Conservation (phyloP, 2,888 invertebrate genomes). For the Pollenia amentaria region DNA sequence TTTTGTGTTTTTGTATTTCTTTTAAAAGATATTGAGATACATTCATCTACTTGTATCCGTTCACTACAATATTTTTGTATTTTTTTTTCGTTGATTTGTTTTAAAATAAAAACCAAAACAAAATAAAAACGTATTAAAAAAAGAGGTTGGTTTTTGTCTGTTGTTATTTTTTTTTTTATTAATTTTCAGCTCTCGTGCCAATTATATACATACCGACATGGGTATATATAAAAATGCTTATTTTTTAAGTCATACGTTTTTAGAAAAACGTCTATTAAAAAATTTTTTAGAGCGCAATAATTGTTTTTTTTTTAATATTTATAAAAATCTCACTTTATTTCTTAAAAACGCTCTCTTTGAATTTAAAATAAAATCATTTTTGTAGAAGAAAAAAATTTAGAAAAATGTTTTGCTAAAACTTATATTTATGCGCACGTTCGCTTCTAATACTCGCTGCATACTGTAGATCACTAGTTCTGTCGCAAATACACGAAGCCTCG, state of each 20-base stretch:
- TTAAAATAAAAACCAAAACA: conserved; percentile 46
- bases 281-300: conserved; percentile 46
- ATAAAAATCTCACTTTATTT: conserved; percentile 19
- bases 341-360: conserved; percentile 41
- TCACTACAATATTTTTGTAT: conserved; percentile 38
- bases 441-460: conserved; percentile 71
- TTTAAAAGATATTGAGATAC: conserved; percentile 69
- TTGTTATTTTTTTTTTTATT: conserved; percentile 35
- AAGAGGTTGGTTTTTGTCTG: conserved; percentile 57
- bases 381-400: neutral
- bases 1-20: conserved; percentile 59
- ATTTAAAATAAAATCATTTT: conserved; percentile 32
- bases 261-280: conserved; percentile 45
- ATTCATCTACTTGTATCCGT: conserved; percentile 68
- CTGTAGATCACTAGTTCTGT: conserved; percentile 63
- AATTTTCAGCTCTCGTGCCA: conserved; percentile 66
- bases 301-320: conserved; percentile 18
- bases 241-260: conserved; percentile 45
- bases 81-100: conserved; percentile 1
- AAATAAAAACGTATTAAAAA: conserved; percentile 45
- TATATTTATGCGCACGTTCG: conserved; percentile 61
- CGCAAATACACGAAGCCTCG: conserved; percentile 74
- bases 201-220: conserved; percentile 38
- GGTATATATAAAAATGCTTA: conserved; percentile 13
- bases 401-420: neutral